Evolutionary conservation across 2,797 vertebrate species (phyloP).

Genomic region (Rhinogobio ventralis): DNA sequence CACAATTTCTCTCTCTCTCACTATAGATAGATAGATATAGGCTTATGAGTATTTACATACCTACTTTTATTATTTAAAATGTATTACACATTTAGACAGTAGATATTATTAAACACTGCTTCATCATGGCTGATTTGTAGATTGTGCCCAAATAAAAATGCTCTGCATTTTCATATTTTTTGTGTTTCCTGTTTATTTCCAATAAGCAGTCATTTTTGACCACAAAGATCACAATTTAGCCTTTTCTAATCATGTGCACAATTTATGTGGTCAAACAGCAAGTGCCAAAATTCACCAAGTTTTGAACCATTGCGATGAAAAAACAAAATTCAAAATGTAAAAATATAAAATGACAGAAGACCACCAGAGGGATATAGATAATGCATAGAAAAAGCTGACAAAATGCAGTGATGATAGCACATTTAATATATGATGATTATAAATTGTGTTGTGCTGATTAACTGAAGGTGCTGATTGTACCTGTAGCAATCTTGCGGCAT

Average conservation of each 20-base stretch:
- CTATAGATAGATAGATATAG: not conserved
- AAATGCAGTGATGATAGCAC: not conserved
- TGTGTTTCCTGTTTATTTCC: not conserved
- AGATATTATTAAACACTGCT: not conserved
- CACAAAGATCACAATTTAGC: not conserved
- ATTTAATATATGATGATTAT: not conserved
- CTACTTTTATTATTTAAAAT: not conserved
- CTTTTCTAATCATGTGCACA: not conserved
- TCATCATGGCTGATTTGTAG: not conserved
- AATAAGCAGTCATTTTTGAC: not conserved
- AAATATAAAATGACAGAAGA: not conserved
- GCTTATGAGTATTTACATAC: too few relatives aligned
- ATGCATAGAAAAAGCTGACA: not conserved
- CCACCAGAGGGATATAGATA: not conserved
- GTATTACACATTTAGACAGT: not conserved
- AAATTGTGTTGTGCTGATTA: not conserved
- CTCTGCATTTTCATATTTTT: not conserved
- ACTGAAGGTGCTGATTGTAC: slow-evolving; percentile 63
- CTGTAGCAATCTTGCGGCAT: slow-evolving; percentile 86
- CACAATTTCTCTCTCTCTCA: not conserved
- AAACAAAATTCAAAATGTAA: not conserved
- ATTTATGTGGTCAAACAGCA: not conserved
- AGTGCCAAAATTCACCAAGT: too few relatives aligned
- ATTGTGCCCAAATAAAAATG: not conserved
- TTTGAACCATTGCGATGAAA: not conserved